These are phyloP conservation scores for Ecliptopera silaceata DNA, from an alignment of 2,888 invertebrate species.

Conservation along the genomic window DNA sequence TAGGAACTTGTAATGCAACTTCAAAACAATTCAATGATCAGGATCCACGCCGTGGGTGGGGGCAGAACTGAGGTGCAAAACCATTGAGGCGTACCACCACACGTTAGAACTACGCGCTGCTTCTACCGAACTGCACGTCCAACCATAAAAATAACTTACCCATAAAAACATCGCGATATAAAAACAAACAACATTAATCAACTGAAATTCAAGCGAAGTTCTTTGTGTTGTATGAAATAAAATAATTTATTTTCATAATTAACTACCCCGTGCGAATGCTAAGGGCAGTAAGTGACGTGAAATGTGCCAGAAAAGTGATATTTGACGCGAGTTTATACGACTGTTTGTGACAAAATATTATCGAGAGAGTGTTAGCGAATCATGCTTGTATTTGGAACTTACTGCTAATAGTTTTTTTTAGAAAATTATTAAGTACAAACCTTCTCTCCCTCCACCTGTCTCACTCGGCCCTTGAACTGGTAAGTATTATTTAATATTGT, in stretches of 20 bases:
- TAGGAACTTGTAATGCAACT: constrained; percentile 54
- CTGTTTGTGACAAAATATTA: constrained; percentile 53
- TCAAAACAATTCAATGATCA: constrained; percentile 59
- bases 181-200: constrained; percentile 15
- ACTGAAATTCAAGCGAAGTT: background rate
- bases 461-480: constrained; percentile 38
- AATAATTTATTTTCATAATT: background rate
- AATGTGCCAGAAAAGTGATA: constrained; percentile 67
- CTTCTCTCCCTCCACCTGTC: constrained; percentile 1
- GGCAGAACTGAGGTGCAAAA: constrained; percentile 58
- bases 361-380: constrained; percentile 36
- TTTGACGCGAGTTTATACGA: constrained; percentile 58
- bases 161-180: constrained; percentile 20
- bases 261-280: constrained; percentile 54
- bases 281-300: constrained; percentile 64
- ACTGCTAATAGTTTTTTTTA: constrained; percentile 42
- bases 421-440: constrained; percentile 11
- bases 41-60: constrained; percentile 59
- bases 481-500: constrained; percentile 41
- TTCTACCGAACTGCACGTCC: constrained; percentile 54
- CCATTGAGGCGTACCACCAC: constrained; percentile 48
- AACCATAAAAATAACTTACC: background rate
- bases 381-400: constrained; percentile 56
- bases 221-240: background rate
- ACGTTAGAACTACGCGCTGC: constrained; percentile 53